Evolutionary conservation across 2,888 invertebrate species (phyloP).

Genomic region (Drosophila fulvimacula): DNA sequence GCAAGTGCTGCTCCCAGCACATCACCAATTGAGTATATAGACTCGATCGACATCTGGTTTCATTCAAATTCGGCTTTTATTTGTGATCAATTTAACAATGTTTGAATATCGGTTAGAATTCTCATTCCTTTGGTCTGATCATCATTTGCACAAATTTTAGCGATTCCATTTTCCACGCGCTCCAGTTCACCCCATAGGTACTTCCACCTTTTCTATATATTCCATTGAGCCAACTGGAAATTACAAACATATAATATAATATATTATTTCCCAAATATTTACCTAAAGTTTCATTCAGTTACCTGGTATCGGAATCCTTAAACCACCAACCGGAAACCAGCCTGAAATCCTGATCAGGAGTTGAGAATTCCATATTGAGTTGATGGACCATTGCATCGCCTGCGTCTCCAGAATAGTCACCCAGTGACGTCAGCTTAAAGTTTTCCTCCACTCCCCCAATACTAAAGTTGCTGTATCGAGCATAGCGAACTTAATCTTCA

Average conservation of each 20-base stretch:
- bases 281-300: neutral
- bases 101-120: neutral
- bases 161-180: no score
- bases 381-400: rapidly evolving
- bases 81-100: neutral
- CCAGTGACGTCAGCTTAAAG: neutral
- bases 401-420: neutral
- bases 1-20: no score
- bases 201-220: no score
- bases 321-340: no score
- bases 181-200: no score
- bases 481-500: neutral
- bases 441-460: neutral
- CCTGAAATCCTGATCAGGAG: no score
- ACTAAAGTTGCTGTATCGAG: neutral
- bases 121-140: neutral
- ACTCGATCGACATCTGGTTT: no score
- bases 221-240: neutral
- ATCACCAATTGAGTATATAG: no score
- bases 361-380: no score
- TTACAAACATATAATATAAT: no score
- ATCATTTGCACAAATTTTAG: neutral
- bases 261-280: no score
- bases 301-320: neutral
- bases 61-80: no score